Conservation (phyloP, 1,140 invertebrate species). For the Dendroctonus valens region DNA sequence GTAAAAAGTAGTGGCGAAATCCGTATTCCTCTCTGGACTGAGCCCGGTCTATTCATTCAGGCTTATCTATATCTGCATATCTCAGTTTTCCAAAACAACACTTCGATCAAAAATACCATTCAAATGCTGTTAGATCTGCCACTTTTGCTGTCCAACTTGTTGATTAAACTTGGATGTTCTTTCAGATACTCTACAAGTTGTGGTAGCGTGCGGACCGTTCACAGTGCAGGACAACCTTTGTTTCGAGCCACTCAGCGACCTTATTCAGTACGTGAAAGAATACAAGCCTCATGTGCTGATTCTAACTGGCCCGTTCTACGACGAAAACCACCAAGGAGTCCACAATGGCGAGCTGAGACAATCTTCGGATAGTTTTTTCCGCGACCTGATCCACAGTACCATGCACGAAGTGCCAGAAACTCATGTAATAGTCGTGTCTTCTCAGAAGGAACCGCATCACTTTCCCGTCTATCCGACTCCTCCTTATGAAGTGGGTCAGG, state of each 20-base stretch:
- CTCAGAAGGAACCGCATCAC: slow-evolving; percentile 73
- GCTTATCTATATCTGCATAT: too few relatives aligned
- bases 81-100: too few relatives aligned
- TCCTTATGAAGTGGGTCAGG: slow-evolving; percentile 58
- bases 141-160: too few relatives aligned
- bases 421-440: slow-evolving; percentile 73
- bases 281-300: slow-evolving; percentile 78
- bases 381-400: slow-evolving; percentile 64
- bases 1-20: too few relatives aligned
- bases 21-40: too few relatives aligned
- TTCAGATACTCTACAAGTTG: slow-evolving; percentile 57
- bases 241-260: slow-evolving; percentile 79
- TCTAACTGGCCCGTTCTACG: slow-evolving; percentile 81
- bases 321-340: slow-evolving; percentile 64
- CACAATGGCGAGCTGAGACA: slow-evolving; percentile 58
- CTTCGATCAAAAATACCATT: too few relatives aligned
- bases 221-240: slow-evolving; percentile 71
- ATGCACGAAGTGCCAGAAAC: slow-evolving; percentile 56
- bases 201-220: slow-evolving; percentile 81
- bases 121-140: too few relatives aligned
- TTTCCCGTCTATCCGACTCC: slow-evolving; percentile 80
- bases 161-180: background rate
- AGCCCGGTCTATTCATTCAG: too few relatives aligned
- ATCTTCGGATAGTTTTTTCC: slow-evolving; percentile 71
- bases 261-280: slow-evolving; percentile 66